phyloP scores from a whole-genome alignment of 2,888 invertebrate species.

The Disparrhopalites patrizii region DNA sequence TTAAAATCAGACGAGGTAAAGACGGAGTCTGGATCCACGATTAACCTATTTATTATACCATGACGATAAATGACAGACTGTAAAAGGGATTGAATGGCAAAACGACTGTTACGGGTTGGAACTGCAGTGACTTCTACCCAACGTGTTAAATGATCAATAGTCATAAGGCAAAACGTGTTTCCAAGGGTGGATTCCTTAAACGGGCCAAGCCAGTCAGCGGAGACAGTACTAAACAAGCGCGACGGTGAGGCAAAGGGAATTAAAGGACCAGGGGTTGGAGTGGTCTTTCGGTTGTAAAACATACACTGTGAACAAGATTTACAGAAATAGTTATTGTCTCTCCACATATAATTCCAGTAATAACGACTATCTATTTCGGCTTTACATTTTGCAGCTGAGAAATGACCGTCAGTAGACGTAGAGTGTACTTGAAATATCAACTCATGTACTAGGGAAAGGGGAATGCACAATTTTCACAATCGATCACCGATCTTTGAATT shows the following conservation, averaged over 20 bases:
- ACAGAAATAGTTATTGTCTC: constrained; percentile 28
- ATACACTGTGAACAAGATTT: constrained; percentile 34
- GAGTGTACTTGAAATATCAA: not conserved
- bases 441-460: not conserved
- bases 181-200: constrained; percentile 29
- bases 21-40: not conserved
- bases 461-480: constrained; percentile 2
- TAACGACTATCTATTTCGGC: no score
- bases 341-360: constrained; percentile 36
- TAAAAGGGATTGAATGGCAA: not conserved
- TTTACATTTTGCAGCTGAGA: no score
- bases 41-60: not conserved
- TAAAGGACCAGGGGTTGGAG: constrained; percentile 7
- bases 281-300: constrained; percentile 15
- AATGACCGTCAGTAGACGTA: not conserved
- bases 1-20: not conserved
- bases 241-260: constrained; percentile 20
- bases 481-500: not conserved
- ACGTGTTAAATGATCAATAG: not conserved
- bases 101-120: not conserved
- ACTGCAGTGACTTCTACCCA: not conserved
- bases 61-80: not conserved
- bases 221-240: constrained; percentile 42
- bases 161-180: not conserved
- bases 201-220: constrained; percentile 41